Base-by-base conservation (phyloP, 2,113 vertebrate species). In the Plecturocebus donacophilus region DNA sequence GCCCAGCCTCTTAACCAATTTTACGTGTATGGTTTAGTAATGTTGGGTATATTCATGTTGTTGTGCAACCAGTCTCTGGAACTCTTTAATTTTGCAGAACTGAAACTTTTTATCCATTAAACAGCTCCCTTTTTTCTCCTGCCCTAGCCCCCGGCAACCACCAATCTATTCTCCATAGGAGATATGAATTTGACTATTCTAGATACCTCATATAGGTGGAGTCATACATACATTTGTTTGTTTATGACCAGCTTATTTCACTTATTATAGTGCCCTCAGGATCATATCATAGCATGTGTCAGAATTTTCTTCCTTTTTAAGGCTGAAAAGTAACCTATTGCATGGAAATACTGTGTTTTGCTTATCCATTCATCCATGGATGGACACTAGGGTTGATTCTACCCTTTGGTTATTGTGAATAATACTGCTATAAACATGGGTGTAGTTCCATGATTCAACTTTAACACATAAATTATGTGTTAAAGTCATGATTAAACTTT, bases 101-200 rank as follows among this genome's bases (percentile, higher is more conserved):
- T 14, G 35, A 73, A 87, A 58, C 9, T 25, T 45, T 20, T 27
- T 79, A 19, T 4, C 30, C 40, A 49, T 49, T 61, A 49, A 87
- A 45, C 20, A 83, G 16, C 32, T 77, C 30, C 21, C 12, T 2
- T 8, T 70, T 54, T 3, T 12, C 5, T 21, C 6, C 23, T 17
- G 9, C 6, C 12, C 0, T 0, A 45, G 25, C 0, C 40, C 8
- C n/a, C 27, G 47, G 30, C 13, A n/a, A 5, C 19, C 20, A 70
- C 11, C 6, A 14, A 58, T 84, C 8, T 49, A 23, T 11, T 58
- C 64, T 58, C 38, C 4, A 2, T 35, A 23, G 61, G 61, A 64
- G 12, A 64, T 64, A 64, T 58, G 4, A 70, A 49, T 32, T 49
- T 17, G 3, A 87, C 30, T 40, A n/a, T 3, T 32, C 21, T 17